Evolutionary conservation across 2,888 invertebrate species (phyloP), one percentile per base, ranked within the genome.

Genomic region (Strigamia maritima): DNA sequence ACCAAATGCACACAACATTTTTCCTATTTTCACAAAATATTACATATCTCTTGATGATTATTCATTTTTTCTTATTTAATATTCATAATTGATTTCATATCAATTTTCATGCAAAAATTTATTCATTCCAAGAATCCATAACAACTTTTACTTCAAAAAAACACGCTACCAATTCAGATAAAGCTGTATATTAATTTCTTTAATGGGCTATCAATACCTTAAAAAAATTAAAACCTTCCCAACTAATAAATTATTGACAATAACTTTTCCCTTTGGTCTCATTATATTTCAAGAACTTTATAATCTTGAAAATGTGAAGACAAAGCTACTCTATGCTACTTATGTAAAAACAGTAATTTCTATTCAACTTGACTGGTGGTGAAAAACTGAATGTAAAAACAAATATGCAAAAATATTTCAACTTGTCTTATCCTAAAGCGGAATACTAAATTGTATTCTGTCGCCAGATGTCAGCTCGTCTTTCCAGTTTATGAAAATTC

Each of bases 391-490:
- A 49, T 49, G 49, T n/a, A 49, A 49, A 31, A 49, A 49, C 49
- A 49, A 49, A 49, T 49, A 49, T 49, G 49, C 49, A n/a, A 49
- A 49, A n/a, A 49, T 49, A 49, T 49, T 49, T 49, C 49, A 49
- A 49, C 49, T 44, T 1, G 19, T 49, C 49, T 49, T 49, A 49
- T 49, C 49, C 6, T 49, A 49, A 16, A n/a, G 49, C 2, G 19
- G 6, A n/a, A n/a, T 49, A 49, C n/a, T 49, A 49, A 49, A 49
- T 49, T 49, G 49, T 49, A 49, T 19, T 49, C 49, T 49, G 49
- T 49, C 49, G 16, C 49, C 49, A 49, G 49, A 49, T 49, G 49
- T 49, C 49, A 49, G 49, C 49, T 2, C 49, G 19, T 40, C 49
- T 16, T 49, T 49, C 49, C 49, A 49, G 8, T 19, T 49, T 49